These are phyloP conservation scores for Leptoclinus maculatus DNA, from an alignment of 2,797 vertebrate species.

Conservation along the genomic window DNA sequence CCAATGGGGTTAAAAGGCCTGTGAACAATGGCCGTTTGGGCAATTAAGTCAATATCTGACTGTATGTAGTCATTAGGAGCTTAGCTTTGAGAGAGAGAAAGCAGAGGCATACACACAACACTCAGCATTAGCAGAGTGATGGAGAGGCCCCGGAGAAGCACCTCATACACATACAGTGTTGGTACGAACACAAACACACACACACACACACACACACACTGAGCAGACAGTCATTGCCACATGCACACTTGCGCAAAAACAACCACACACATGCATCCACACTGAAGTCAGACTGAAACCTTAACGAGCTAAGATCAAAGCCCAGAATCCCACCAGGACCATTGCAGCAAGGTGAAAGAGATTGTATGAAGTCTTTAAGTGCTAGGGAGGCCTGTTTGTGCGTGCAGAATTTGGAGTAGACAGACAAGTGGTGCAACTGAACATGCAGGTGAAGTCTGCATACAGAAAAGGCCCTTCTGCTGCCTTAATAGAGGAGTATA, in stretches of 20 bases:
- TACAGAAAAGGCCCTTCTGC: slow-evolving; percentile 54
- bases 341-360: slow-evolving; percentile 67
- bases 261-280: slow-evolving; percentile 28
- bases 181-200: slow-evolving; percentile 4
- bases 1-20: slow-evolving; percentile 60
- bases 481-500: slow-evolving; percentile 43
- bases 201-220: slow-evolving; percentile 3
- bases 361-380: slow-evolving; percentile 62
- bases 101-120: slow-evolving; percentile 54
- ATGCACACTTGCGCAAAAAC: slow-evolving; percentile 23
- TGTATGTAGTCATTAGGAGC: slow-evolving; percentile 76
- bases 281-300: slow-evolving; percentile 54
- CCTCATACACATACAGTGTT: slow-evolving; percentile 27
- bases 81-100: slow-evolving; percentile 61
- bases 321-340: slow-evolving; percentile 64
- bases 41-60: slow-evolving; percentile 79
- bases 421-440: slow-evolving; percentile 32
- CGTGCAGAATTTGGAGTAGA: slow-evolving; percentile 49
- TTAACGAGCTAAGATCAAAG: slow-evolving; percentile 74
- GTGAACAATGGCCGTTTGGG: slow-evolving; percentile 68
- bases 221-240: slow-evolving; percentile 16
- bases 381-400: slow-evolving; percentile 52
- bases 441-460: slow-evolving; percentile 46
- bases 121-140: slow-evolving; percentile 63
- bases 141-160: slow-evolving; percentile 67